Evolutionary conservation across 2,888 invertebrate genomes (phyloP), one percentile per base, ranked within the genome.

Genomic region (Pristionchus entomophagus): DNA sequence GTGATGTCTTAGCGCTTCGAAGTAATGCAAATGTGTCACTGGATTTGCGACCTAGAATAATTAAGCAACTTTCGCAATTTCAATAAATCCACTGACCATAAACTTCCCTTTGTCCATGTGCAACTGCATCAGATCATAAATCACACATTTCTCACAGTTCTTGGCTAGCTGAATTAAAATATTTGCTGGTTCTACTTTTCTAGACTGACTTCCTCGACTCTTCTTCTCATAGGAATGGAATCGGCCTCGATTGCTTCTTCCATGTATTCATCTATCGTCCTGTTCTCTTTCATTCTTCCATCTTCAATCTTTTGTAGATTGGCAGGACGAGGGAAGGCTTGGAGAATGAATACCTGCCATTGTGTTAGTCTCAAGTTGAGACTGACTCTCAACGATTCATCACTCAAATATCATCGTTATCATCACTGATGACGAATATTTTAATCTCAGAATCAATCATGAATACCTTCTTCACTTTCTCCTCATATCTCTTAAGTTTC

Each of bases 101-200:
- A 80, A 80, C 29, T 26, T 80, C 14, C 51, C 78, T 22, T 51
- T 41, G 17, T 80, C 51, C 78, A 80, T 49, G 32, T 80, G 78
- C 29, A 80, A 51, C 29, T 80, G 6, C 51, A 51, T 80, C 8
- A 80, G 19, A 51, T 80, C 78, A 22, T 80, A 80, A 8, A 80
- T 80, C 32, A 80, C 78, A 32, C 78, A 80, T 51, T 80, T 80
- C 78, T 49, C 78, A 12, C 78, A 80, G 32, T 80, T 80, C 32
- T 32, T 80, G 8, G 78, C 78, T 17, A 80, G 5, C 78, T 80
- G n/a, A 73, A 73, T 77, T 5, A 12, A 32, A 3, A 0, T 19
- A 8, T 51, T 77, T 12, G 26, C 6, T 45, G 14, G 45, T 29
- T 51, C 32, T 22, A 29, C 26, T 8, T 0, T 14, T 2, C 3